Conservation (phyloP, 2,888 invertebrate genomes). For the Glyphotaelius pellucidus region DNA sequence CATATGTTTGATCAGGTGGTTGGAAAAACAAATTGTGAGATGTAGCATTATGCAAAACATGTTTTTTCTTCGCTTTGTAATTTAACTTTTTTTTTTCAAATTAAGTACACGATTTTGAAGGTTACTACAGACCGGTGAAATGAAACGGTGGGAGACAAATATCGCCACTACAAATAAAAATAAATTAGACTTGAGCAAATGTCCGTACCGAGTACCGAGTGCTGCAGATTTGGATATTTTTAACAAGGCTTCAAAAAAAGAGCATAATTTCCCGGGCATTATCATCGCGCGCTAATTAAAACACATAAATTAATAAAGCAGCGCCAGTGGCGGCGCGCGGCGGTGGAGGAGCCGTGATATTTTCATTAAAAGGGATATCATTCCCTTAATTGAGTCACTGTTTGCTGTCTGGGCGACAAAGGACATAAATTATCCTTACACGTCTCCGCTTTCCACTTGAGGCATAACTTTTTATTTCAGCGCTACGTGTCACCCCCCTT, state of each 20-base stretch:
- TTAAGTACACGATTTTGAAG: neutral
- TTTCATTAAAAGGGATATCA: slow-evolving; percentile 65
- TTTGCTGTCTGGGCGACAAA: slow-evolving; percentile 64
- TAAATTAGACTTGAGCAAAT: slow-evolving; percentile 13
- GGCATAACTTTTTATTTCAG: slow-evolving; percentile 64
- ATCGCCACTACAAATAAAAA: slow-evolving; percentile 7
- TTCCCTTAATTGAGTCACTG: slow-evolving; percentile 66
- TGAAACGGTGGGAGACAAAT: neutral
- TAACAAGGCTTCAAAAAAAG: slow-evolving; percentile 24
- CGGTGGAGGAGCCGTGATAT: slow-evolving; percentile 61
- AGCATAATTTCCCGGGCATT: slow-evolving; percentile 32
- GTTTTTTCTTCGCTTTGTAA: neutral
- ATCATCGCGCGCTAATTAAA: slow-evolving; percentile 60
- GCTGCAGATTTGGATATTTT: slow-evolving; percentile 42
- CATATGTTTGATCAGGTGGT: too few species aligned
- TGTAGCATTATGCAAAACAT: too few species aligned
- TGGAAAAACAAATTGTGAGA: too few species aligned
- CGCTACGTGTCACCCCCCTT: slow-evolving; percentile 49
- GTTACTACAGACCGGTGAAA: neutral
- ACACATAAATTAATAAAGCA: slow-evolving; percentile 65
- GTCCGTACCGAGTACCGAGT: slow-evolving; percentile 3
- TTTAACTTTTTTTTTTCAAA: neutral
- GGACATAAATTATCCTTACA: slow-evolving; percentile 66
- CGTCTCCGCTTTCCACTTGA: slow-evolving; percentile 64
- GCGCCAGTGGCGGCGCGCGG: slow-evolving; percentile 50